Conservation (phyloP, 2,888 invertebrate genomes). For the Tenthredo notha region DNA sequence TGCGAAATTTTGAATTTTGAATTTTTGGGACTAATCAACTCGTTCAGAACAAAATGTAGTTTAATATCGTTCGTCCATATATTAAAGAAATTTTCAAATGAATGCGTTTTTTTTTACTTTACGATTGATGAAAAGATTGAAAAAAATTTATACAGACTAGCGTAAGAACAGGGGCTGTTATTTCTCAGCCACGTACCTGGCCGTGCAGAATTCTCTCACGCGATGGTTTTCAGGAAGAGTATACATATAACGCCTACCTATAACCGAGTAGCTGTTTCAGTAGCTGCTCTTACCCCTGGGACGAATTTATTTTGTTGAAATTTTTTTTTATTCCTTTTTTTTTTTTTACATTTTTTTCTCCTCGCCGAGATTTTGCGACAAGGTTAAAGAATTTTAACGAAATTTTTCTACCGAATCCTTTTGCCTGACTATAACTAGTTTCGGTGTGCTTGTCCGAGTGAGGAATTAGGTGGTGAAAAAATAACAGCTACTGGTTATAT, state of each 20-base stretch:
- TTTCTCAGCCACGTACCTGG: not conserved
- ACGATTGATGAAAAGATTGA: too few relatives aligned
- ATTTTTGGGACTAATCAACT: too few relatives aligned
- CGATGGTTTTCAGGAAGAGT: conserved; percentile 25
- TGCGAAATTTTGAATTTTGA: too few relatives aligned
- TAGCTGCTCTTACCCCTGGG: not conserved
- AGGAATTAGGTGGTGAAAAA: conserved; percentile 20
- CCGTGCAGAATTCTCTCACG: conserved; percentile 56
- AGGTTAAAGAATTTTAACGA: conserved; percentile 61
- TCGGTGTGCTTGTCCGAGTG: not conserved
- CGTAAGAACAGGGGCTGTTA: not conserved
- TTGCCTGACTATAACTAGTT: not conserved
- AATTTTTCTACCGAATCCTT: conserved; percentile 10
- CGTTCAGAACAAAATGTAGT: too few relatives aligned
- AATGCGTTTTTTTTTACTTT: too few relatives aligned
- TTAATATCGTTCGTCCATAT: too few relatives aligned
- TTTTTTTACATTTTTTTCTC: not conserved
- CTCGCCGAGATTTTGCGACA: conserved; percentile 63
- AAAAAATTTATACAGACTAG: too few relatives aligned
- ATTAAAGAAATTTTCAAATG: too few relatives aligned
- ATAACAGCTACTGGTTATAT: not conserved
- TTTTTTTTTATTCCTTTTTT: not conserved
- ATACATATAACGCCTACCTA: not conserved
- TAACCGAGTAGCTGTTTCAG: not conserved
- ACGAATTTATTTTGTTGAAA: conserved; percentile 57